Base-by-base conservation (phyloP, 2,888 invertebrate species). In the Thymelicus sylvestris region DNA sequence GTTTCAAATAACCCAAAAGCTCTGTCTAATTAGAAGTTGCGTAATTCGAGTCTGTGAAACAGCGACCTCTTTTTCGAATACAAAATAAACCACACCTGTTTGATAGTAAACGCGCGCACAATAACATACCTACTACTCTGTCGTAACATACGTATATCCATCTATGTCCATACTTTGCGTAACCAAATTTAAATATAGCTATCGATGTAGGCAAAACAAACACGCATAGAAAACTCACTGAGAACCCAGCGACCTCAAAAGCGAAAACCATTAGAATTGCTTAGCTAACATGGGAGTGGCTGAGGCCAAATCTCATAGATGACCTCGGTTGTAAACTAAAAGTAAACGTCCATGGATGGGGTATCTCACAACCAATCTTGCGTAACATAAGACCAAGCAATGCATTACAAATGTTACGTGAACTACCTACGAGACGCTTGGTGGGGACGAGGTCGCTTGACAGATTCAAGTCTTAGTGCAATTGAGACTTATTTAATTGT, bases 381-480 rank as follows among this genome's bases (percentile, higher is more conserved):
- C 77, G 78, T 76, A 79, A 78, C 79, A 57, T 79, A 78, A 73
- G 78, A 84, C 79, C 77, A 74, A 80, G 84, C 86, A 76, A 83
- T 85, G 88, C 81, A 86, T 78, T 77, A 72, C 70, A 73, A 74
- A 74, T 59, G 74, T 75, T 74, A 60, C 52, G 10, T 41, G 31
- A 65, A 55, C 50, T 19, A 19, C 50, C 50, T 19, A 19, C 50
- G 50, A 24, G 63, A 31, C 70, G 39, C 70, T 48, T 52, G 65
- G 87, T 86, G 86, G 87, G 84, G 82, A 81, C 85, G 86, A 87
- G 87, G 88, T 84, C 86, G 80, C 75, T 78, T 78, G 83, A 84
- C 82, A 79, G 81, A 83, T 82, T 80, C 78, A 79, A 83, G 80
- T 72, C 72, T 71, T 66, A 15, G 79, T 73, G 80, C 83, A 83